Evolutionary conservation across 2,113 vertebrate genomes (phyloP), one percentile per base, ranked within the genome.

Genomic region (Nerophis ophidion): DNA sequence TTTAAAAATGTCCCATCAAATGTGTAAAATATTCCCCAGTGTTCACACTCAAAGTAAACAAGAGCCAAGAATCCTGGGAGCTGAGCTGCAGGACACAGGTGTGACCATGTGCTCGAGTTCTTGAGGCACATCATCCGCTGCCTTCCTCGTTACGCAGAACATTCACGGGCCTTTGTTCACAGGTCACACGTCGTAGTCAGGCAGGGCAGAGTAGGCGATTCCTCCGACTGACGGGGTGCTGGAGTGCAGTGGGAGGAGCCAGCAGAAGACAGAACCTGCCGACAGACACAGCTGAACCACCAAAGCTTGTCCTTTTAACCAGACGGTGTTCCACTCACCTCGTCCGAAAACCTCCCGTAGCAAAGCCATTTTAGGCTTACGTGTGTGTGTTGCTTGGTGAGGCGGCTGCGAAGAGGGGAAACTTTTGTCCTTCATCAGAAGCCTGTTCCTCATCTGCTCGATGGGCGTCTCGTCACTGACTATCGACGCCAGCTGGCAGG

Each of bases 201-300:
- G 91, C 65, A 93, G 76, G 53, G 91, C 88, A 8, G 89, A 88
- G 86, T 93, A 93, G 54, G 55, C 79, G 48, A 91, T 84, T 17
- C 90, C 89, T 1, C 87, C 87, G 0, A 84, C 73, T 0, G 89
- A 71, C 0, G 92, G 90, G 6, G 89, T 83, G 58, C 66, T 87
- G 64, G 88, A 84, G 81, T 90, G 88, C 44, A 92, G 86, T 0
- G 92, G 92, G 36, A 92, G 90, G 8, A 93, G 82, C 92, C 92
- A 93, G 70, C 85, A 90, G 10, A 92, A 80, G 16, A 92, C 69
- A 0, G 90, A 90, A 12, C 91, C 92, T 93, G 76, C 14, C n/a
- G 8, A 52, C 15, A 42, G 38, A 16, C 7, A 15, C 9, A 3
- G 5, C 16, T 19, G 17, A 49, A 49, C 40, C 40, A 44, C 40